A percentile compares a stretch with the other conserved stretches of the same genome.
These are phyloP conservation scores for Microplitis manilae DNA, from an alignment of 2,888 invertebrate species.

Conservation along the genomic window DNA sequence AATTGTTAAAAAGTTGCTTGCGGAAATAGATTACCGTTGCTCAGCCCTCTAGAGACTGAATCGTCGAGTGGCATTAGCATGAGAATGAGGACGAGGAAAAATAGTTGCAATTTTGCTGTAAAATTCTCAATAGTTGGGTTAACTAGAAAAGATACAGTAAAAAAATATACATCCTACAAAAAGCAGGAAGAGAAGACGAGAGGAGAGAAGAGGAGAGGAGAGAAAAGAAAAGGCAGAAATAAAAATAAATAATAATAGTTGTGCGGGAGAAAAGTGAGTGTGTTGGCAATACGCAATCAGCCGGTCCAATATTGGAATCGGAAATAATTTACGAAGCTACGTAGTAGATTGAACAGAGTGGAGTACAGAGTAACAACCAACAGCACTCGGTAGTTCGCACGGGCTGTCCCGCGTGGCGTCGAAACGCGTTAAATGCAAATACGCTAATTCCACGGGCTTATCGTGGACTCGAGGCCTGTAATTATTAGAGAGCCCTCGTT, in stretches of 20 bases:
- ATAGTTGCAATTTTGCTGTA: slow-evolving; percentile 29
- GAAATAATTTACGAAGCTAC: slow-evolving; percentile 54
- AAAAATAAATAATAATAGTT: slow-evolving; percentile 30
- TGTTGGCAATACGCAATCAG: slow-evolving; percentile 36
- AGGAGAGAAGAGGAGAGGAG: slow-evolving; percentile 23
- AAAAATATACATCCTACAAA: slow-evolving; percentile 16
- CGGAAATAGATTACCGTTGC: slow-evolving; percentile 19
- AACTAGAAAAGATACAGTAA: slow-evolving; percentile 26
- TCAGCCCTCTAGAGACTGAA: background rate
- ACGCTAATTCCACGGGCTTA: slow-evolving; percentile 58
- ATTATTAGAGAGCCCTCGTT: slow-evolving; percentile 55
- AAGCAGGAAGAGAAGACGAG: slow-evolving; percentile 33
- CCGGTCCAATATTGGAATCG: slow-evolving; percentile 49
- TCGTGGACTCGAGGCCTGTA: slow-evolving; percentile 51
- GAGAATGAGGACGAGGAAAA: slow-evolving; percentile 26
- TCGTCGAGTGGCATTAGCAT: slow-evolving; percentile 33
- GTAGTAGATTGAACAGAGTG: slow-evolving; percentile 22
- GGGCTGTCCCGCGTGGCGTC: slow-evolving; percentile 16
- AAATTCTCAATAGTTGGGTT: slow-evolving; percentile 18
- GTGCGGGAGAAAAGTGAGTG: slow-evolving; percentile 28
- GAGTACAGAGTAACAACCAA: background rate
- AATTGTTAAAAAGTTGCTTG: slow-evolving; percentile 20
- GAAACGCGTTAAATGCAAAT: slow-evolving; percentile 55
- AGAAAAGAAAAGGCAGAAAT: background rate
- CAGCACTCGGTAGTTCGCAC: slow-evolving; percentile 18